Evolutionary conservation across 2,888 invertebrate species (phyloP).

Genomic region (Fragum sueziense): DNA sequence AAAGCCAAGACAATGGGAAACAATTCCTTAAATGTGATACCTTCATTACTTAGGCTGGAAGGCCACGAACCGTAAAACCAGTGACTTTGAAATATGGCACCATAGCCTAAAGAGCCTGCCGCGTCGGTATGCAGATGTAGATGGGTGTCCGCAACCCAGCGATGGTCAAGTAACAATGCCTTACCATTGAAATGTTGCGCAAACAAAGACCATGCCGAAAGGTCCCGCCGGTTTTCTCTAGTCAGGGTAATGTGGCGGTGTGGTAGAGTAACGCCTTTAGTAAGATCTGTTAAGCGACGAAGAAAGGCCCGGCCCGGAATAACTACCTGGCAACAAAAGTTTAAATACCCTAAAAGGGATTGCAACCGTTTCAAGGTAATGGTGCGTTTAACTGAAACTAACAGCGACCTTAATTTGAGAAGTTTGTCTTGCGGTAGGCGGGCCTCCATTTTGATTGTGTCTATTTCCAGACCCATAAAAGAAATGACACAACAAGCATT

Average conservation of each 20-base stretch:
- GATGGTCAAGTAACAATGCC: background rate
- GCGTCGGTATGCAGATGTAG: background rate
- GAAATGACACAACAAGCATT: background rate
- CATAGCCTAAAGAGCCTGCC: background rate
- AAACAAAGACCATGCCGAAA: conserved; percentile 35
- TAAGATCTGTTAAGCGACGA: conserved; percentile 25
- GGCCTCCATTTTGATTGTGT: conserved; percentile 31
- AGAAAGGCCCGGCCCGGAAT: conserved; percentile 33
- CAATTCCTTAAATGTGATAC: background rate
- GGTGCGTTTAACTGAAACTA: background rate
- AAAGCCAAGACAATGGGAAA: conserved; percentile 23
- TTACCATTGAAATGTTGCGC: conserved; percentile 38
- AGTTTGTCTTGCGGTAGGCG: conserved; percentile 32
- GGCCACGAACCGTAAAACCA: background rate
- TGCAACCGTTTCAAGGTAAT: conserved; percentile 14
- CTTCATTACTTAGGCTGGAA: too few relatives aligned
- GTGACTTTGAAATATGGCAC: background rate
- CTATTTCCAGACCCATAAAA: conserved; percentile 39
- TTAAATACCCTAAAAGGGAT: conserved; percentile 18
- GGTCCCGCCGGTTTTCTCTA: conserved; percentile 16
- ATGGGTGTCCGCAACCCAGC: background rate
- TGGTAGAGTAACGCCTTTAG: conserved; percentile 25
- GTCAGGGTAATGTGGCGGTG: conserved; percentile 34
- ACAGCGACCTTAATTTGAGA: background rate
- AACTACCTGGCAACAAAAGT: conserved; percentile 36